phyloP scores from a whole-genome alignment of 2,888 invertebrate species.

The Lomographa bimaculata region DNA sequence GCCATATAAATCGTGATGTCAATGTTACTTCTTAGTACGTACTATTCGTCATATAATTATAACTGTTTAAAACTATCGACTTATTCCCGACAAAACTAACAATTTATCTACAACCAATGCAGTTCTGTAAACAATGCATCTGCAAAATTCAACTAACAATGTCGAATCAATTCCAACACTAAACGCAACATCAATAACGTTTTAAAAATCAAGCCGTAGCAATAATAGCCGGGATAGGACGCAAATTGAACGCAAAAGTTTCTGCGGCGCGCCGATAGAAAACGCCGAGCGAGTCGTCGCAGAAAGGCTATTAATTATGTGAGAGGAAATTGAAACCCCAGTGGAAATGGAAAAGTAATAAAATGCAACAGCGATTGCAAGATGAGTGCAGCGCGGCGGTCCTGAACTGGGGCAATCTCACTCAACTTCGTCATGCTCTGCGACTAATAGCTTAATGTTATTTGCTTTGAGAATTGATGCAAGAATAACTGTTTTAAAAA shows the following conservation, averaged over 20 bases:
- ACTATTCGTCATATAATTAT: too few relatives aligned
- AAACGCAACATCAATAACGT: conserved; percentile 4
- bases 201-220: conserved; percentile 34
- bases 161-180: too few relatives aligned
- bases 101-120: too few relatives aligned
- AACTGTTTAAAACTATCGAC: too few relatives aligned
- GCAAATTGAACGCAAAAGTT: conserved; percentile 73
- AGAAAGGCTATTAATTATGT: conserved; percentile 81
- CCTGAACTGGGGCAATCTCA: conserved; percentile 24
- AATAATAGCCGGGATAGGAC: conserved; percentile 58
- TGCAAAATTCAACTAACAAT: too few relatives aligned
- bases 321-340: conserved; percentile 82
- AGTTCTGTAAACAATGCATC: not conserved
- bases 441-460: conserved; percentile 1
- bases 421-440: conserved; percentile 10
- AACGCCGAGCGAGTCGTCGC: conserved; percentile 67
- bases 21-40: too few relatives aligned
- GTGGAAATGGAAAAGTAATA: conserved; percentile 83
- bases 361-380: conserved; percentile 80
- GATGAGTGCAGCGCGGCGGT: conserved; percentile 58
- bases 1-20: too few relatives aligned
- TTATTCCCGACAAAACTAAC: too few relatives aligned
- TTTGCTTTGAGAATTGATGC: too few relatives aligned
- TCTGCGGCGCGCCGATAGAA: conserved; percentile 66
- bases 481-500: too few relatives aligned